phyloP scores from a whole-genome alignment of 2,888 invertebrate species.

The Geophilus truncorum region DNA sequence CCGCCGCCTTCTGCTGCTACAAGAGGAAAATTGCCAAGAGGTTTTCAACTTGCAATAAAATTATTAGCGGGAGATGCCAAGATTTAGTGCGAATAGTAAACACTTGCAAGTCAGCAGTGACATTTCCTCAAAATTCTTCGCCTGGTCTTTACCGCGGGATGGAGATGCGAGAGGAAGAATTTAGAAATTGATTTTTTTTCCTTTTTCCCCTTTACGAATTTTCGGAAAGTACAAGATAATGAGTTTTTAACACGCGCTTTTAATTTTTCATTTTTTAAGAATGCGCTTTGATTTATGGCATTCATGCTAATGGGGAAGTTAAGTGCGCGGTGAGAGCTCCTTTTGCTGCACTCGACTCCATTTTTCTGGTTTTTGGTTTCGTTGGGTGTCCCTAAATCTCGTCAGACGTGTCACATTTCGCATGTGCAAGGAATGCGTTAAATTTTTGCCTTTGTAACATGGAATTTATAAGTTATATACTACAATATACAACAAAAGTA shows the following conservation, averaged over 20 bases:
- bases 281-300: background rate
- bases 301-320: background rate
- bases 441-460: too few species aligned
- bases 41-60: slow-evolving; percentile 27
- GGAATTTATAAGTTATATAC: too few species aligned
- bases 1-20: slow-evolving; percentile 6
- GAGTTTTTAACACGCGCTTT: slow-evolving; percentile 1
- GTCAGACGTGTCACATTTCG: too few species aligned
- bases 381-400: too few species aligned
- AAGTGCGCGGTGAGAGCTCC: too few species aligned
- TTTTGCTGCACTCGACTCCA: too few species aligned
- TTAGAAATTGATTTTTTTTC: too few species aligned
- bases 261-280: background rate
- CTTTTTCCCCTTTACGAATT: background rate
- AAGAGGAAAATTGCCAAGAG: slow-evolving; percentile 25
- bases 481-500: background rate
- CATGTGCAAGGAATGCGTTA: too few species aligned
- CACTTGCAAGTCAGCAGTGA: slow-evolving; percentile 25
- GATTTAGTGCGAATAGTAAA: slow-evolving; percentile 22
- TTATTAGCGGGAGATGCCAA: slow-evolving; percentile 24
- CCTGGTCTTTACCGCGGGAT: too few species aligned
- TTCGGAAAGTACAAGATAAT: background rate
- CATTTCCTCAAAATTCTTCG: background rate
- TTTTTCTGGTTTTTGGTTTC: too few species aligned
- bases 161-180: too few species aligned